Base-by-base conservation (phyloP, 1,140 invertebrate genomes). In the Cheumatopsyche charites region DNA sequence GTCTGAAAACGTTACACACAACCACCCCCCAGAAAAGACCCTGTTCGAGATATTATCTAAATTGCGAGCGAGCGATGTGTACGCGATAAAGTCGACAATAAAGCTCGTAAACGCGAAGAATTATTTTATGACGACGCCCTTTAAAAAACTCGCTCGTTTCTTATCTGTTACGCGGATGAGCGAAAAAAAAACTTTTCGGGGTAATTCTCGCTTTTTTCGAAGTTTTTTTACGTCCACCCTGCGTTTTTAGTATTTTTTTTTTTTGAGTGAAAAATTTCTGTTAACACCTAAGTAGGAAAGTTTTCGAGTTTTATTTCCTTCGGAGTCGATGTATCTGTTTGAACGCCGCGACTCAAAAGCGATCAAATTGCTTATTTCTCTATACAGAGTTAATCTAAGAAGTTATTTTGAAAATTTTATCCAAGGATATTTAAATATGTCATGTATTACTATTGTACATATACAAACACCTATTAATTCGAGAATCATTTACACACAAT, bases 241-340 rank as follows among this genome's bases (percentile, higher is more conserved):
- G 55, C 55, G 9, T 55, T 55, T 49, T 52, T 42, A 42, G 5
- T 42, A 42, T 62, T 62, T 29, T 62, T 36, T 42, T 42, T 41
- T 52, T 36, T 36, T 61, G 13, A 41, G 67, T 23, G 36, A 62
- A 70, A 70, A 70, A 45, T 62, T 62, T 29, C 55, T 26, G 19
- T 70, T 70, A 62, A 49, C 68, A 62, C 58, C 68, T 25, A 70
- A 70, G 68, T 62, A 55, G 52, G 23, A 70, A 70, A 70, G 55
- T 70, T 70, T 70, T 36, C 29, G 29, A 3, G 3, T 36, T 36
- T 15, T 43, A 13, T 12, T 15, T 42, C 12, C 36, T 36, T 36
- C 25, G 11, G 36, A 21, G 23, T 43, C 36, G 15, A 17, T 65
- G 25, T 19, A n/a, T 23, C 36, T 25, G 61, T 62, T 11, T 21